Percentiles rank a stretch among this genome's conserved stretches.
Conservation (phyloP, 2,797 vertebrate species). For the Acanthiza pusilla region DNA sequence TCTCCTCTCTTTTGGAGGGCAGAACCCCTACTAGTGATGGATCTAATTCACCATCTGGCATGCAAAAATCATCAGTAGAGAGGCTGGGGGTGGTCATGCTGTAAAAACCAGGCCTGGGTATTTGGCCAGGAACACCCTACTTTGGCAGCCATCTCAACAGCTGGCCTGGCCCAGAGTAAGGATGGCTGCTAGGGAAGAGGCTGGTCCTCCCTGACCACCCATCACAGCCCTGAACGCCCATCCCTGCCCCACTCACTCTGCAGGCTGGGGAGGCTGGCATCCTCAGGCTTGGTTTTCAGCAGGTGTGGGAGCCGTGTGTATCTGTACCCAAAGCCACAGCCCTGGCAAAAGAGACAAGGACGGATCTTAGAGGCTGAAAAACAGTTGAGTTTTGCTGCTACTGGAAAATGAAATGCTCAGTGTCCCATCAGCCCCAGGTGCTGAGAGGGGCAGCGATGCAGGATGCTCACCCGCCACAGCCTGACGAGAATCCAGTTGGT, state of each 20-base stretch:
- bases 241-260: constrained; percentile 84
- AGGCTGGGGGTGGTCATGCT: not conserved
- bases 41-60: not conserved
- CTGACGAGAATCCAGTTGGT: constrained; percentile 98
- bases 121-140: not conserved
- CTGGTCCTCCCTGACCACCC: not conserved
- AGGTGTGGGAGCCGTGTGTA: constrained; percentile 95
- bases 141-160: not conserved
- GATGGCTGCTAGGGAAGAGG: not conserved
- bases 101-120: not conserved
- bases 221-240: not conserved
- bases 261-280: constrained; percentile 93
- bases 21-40: not conserved
- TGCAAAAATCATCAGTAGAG: not conserved
- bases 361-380: not conserved
- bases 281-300: constrained; percentile 96
- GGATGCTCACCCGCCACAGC: constrained; percentile 87
- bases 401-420: not conserved
- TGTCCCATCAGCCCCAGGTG: not conserved
- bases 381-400: not conserved
- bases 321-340: constrained; percentile 96
- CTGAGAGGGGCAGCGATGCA: not conserved
- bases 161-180: not conserved
- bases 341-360: constrained; percentile 69
- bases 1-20: not conserved